Conservation (phyloP, 1,140 invertebrate genomes). For the Chelonus insularis region DNA sequence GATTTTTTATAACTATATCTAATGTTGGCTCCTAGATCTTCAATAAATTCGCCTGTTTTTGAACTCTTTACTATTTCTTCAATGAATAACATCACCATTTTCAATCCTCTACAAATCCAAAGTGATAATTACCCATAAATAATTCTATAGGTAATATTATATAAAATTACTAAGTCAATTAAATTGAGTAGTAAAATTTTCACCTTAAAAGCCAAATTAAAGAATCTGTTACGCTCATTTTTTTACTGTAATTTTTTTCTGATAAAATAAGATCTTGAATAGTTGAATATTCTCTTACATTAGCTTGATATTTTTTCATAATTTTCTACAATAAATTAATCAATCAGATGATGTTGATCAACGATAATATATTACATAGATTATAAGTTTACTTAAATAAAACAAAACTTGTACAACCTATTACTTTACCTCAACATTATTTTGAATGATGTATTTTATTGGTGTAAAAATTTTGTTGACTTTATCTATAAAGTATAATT, state of each 20-base stretch:
- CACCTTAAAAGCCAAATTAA: conserved; percentile 72
- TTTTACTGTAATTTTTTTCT: conserved; percentile 60
- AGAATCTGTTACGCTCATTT: conserved; percentile 62
- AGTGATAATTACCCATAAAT: neutral
- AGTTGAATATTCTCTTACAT: conserved; percentile 62
- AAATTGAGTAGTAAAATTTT: no score
- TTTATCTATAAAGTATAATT: conserved; percentile 62
- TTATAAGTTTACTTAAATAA: no score
- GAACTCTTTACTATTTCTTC: conserved; percentile 62
- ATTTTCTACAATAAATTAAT: conserved; percentile 66
- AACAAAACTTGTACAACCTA: no score
- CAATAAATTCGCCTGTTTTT: conserved; percentile 52
- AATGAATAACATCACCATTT: conserved; percentile 66
- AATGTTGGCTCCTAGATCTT: conserved; percentile 63
- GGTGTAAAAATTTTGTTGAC: conserved; percentile 73
- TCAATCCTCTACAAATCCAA: conserved; percentile 61
- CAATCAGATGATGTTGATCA: no score
- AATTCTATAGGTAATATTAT: no score
- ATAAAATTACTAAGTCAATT: no score
- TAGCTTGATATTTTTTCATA: conserved; percentile 59
- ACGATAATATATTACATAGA: no score
- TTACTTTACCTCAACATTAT: conserved; percentile 74
- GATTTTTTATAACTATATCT: conserved; percentile 66
- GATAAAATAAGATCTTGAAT: conserved; percentile 69
- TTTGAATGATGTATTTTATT: conserved; percentile 73